Evolutionary conservation across 2,113 vertebrate genomes (phyloP).

Genomic region (Gobio gobio): DNA sequence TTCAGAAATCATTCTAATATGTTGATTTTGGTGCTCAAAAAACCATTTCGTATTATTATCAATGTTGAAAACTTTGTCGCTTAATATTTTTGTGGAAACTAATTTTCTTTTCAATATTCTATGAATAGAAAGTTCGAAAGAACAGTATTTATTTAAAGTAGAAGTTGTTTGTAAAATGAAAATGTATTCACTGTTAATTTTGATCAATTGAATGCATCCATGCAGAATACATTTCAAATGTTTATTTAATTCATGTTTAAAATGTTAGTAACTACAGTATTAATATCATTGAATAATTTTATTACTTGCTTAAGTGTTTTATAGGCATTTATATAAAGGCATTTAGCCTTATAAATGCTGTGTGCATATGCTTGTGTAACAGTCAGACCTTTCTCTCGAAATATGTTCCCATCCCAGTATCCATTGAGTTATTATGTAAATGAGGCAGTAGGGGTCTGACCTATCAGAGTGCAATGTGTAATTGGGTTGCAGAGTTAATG

Average conservation of each 20-base stretch:
- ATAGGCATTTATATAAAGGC: not conserved
- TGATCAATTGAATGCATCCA: not conserved
- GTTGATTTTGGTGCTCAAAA: too few species aligned
- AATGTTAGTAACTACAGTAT: not conserved
- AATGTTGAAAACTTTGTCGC: too few species aligned
- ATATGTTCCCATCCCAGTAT: constrained; percentile 34
- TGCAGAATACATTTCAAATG: not conserved
- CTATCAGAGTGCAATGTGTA: constrained; percentile 57
- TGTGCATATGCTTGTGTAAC: constrained; percentile 5
- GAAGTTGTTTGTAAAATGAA: too few species aligned
- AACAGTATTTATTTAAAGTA: too few species aligned
- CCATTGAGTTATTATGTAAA: constrained; percentile 58
- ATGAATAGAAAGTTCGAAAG: too few species aligned
- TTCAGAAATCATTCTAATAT: too few species aligned
- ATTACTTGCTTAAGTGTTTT: not conserved
- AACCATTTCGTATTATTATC: too few species aligned
- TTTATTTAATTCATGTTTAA: not conserved
- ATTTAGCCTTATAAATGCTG: constrained; percentile 9
- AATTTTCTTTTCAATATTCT: too few species aligned
- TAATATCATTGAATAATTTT: not conserved
- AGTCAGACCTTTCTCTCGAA: constrained; percentile 3
- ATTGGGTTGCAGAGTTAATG: constrained; percentile 62
- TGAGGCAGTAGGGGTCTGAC: constrained; percentile 45
- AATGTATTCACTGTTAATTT: not conserved
- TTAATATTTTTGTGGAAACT: too few species aligned